Base-by-base conservation (phyloP, 2,888 invertebrate species). In the Atethmia centrago region DNA sequence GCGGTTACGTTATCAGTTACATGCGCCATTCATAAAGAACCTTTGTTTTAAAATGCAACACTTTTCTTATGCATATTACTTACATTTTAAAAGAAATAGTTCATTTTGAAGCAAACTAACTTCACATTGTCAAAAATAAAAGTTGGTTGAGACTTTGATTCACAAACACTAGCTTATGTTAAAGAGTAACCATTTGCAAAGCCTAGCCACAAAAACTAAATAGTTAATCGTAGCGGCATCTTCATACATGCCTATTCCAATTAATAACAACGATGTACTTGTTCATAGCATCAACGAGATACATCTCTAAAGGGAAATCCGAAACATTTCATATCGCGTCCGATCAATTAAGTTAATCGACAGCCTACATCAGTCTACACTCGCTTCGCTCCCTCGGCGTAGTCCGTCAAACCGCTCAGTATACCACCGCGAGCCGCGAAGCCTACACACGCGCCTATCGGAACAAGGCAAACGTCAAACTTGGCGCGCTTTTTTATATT, bases 361-460 rank as follows among this genome's bases (percentile, higher is more conserved):
- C 93, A 93, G 90, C 92, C 93, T 93, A 90, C 93, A 88, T 86
- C 93, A 88, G 87, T 88, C 88, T 86, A 87, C 87, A 87, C 88
- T 74, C 71, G 65, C 74, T 31, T 69, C 78, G 77, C 87, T 89
- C 88, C 90, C 85, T 87, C 90, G 77, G 77, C 82, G 80, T 76
- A 82, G 83, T 84, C 84, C 79, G 84, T 86, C 83, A 87, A 78
- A 77, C 75, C 77, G 78, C 83, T 84, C 80, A 95, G 95, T 95
- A 91, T 88, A 91, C 92, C 90, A 92, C 92, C 89, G 95, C 86
- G 86, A 91, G 94, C 94, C 94, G 95, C 92, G 92, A 94, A 95
- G 94, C 95, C 95, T 95, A 83, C 93, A 86, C 86, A 85, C 85
- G 85, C 77, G 77, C 87, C 80, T 85, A 82, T 71, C 76, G 74